Percentiles rank a stretch among this genome's conserved stretches.
phyloP scores from a whole-genome alignment of 2,113 vertebrate genomes.

The Pituophis catenifer region DNA sequence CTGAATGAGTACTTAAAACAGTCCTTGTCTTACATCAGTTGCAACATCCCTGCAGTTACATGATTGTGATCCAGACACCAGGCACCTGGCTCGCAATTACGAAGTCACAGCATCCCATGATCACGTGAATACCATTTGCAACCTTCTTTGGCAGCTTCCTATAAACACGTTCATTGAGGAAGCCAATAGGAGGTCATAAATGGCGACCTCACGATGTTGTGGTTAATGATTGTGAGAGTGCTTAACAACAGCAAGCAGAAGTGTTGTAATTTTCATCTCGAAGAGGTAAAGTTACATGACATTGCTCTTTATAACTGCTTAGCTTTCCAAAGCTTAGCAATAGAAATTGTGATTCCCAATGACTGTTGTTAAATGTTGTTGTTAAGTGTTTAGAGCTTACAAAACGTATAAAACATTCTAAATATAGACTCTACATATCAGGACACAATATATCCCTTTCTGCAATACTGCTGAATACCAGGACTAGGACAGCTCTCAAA shows the following conservation, averaged over 20 bases:
- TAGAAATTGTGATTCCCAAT: not conserved
- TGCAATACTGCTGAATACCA: not conserved
- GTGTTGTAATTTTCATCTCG: not conserved
- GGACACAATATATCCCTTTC: not conserved
- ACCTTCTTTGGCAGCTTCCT: not conserved
- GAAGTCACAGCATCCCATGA: not conserved
- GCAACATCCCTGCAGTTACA: not conserved
- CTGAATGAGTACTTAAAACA: not conserved
- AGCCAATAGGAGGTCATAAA: not conserved
- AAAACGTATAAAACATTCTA: not conserved
- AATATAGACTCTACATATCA: not conserved
- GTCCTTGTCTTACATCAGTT: not conserved
- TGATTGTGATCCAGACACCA: not conserved
- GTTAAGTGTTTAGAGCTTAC: not conserved
- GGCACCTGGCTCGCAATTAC: not conserved
- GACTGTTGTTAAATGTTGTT: not conserved
- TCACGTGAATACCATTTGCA: not conserved
- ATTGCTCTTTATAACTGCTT: not conserved
- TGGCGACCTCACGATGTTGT: not conserved
- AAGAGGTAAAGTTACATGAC: not conserved
- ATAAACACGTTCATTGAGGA: not conserved
- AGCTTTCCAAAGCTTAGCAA: not conserved
- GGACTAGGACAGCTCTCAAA: not conserved
- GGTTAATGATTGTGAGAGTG: not conserved
- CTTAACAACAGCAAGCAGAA: not conserved